Evolutionary conservation across 1,140 invertebrate genomes (phyloP).

Genomic region (Calosoma granatense): DNA sequence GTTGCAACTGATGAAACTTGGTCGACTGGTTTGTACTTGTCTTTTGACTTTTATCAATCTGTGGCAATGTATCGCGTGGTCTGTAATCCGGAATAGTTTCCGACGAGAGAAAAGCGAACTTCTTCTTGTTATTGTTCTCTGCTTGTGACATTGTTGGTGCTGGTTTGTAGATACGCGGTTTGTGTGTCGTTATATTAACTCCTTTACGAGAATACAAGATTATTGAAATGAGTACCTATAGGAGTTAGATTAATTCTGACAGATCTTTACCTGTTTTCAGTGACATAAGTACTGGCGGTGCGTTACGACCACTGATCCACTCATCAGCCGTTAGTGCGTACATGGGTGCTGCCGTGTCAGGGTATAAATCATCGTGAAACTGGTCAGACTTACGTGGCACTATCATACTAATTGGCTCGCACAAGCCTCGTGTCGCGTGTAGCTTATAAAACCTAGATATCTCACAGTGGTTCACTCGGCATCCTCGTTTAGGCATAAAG

Average conservation of each 20-base stretch:
- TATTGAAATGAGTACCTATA: no score
- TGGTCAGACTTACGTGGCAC: conserved; percentile 69
- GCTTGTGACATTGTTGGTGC: conserved; percentile 18
- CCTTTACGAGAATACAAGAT: conserved; percentile 34
- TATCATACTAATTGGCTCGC: conserved; percentile 91
- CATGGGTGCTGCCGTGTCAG: conserved; percentile 75
- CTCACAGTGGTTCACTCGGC: conserved; percentile 71
- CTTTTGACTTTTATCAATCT: conserved; percentile 57
- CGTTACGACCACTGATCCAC: conserved; percentile 78
- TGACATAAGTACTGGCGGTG: conserved; percentile 70
- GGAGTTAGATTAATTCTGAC: neutral
- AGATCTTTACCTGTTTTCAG: conserved; percentile 58
- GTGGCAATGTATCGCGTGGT: conserved; percentile 38
- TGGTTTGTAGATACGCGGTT: conserved; percentile 52
- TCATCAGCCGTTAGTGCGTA: conserved; percentile 77
- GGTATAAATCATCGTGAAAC: conserved; percentile 80
- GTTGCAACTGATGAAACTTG: conserved; percentile 63
- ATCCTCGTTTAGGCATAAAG: conserved; percentile 88
- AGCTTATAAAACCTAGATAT: conserved; percentile 88
- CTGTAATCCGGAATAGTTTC: conserved; percentile 78
- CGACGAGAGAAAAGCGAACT: conserved; percentile 72
- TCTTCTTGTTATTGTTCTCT: conserved; percentile 69
- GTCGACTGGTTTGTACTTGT: conserved; percentile 64
- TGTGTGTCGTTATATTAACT: conserved; percentile 58
- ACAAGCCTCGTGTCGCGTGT: conserved; percentile 73